Percentiles rank a stretch among this genome's conserved stretches.
These are phyloP conservation scores for Hoplostethus mediterraneus DNA, from an alignment of 2,797 vertebrate genomes.

Conservation along the genomic window DNA sequence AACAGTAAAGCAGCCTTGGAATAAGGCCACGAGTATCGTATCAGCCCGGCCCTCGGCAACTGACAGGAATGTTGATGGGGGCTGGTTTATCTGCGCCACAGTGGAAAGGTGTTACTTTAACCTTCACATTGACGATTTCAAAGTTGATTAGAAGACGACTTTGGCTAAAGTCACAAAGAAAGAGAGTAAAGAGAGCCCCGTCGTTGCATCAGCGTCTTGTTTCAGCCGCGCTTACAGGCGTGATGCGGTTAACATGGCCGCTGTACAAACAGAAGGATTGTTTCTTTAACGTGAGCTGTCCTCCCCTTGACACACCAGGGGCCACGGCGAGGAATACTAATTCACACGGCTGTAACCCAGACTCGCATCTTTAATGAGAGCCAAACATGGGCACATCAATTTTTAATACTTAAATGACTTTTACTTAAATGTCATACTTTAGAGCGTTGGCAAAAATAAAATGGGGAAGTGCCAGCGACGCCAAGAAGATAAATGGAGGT, in stretches of 20 bases:
- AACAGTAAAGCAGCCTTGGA: slow-evolving; percentile 56
- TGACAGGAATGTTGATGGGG: slow-evolving; percentile 75
- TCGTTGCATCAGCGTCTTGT: slow-evolving; percentile 54
- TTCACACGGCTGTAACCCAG: slow-evolving; percentile 11
- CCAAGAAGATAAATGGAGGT: slow-evolving; percentile 49
- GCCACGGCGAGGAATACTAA: slow-evolving; percentile 54
- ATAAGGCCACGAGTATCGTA: slow-evolving; percentile 62
- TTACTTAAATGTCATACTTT: slow-evolving; percentile 67
- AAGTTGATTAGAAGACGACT: slow-evolving; percentile 77
- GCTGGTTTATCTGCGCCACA: slow-evolving; percentile 65
- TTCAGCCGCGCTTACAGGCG: slow-evolving; percentile 24
- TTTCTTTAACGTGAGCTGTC: slow-evolving; percentile 22
- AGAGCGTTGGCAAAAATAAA: slow-evolving; percentile 35
- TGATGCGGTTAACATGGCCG: slow-evolving; percentile 12
- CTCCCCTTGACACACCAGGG: slow-evolving; percentile 41
- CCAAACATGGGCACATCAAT: slow-evolving; percentile 49
- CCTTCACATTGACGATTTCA: slow-evolving; percentile 69
- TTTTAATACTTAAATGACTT: slow-evolving; percentile 69
- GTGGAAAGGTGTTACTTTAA: slow-evolving; percentile 58
- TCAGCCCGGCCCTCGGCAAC: slow-evolving; percentile 62
- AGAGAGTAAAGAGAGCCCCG: neutral
- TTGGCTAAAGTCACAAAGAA: slow-evolving; percentile 70
- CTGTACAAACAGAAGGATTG: slow-evolving; percentile 53
- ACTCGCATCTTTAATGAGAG: slow-evolving; percentile 54
- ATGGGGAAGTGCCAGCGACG: neutral